Evolutionary conservation across 1,140 invertebrate species (phyloP), one percentile per base, ranked within the genome.

Genomic region (Drosophila nannoptera): DNA sequence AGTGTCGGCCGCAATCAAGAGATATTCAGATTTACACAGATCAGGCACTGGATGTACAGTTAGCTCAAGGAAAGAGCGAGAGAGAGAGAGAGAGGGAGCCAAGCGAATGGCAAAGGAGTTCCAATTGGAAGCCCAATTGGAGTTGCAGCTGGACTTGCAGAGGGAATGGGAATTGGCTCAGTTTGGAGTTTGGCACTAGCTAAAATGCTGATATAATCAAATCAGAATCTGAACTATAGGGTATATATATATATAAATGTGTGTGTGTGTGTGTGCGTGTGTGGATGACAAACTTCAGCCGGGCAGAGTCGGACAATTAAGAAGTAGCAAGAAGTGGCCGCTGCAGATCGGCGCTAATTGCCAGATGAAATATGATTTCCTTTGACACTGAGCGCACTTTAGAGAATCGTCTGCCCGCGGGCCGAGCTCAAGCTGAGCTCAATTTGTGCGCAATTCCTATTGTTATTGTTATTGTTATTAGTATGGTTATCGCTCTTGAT

Each of bases 361-460:
- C 50, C 66, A 62, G 38, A 86, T 84, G 74, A 84, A 86, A 84
- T 86, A 86, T 76, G 76, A 78, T 78, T 84, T 84, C 81, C 81
- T 86, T 73, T 84, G 81, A 76, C 80, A 86, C 81, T 86, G 81
- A 84, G 69, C 64, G 11, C 53, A 67, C 55, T 73, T 70, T 70
- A 62, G 32, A 33, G 40, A 56, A n/a, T 61, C 35, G 49, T 22
- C 9, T 65, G 9, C 33, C 45, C 16, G 35, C 31, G 31, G 7
- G 14, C 14, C 42, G 12, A 8, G 29, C 38, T 53, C 49, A 48
- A 55, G 69, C 65, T 16, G 12, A 43, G 49, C 48, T 38, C 38
- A 43, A 45, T 50, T 56, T 52, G 50, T 69, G 22, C 22, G 22
- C 22, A 22, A 22, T 22, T 43, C 16, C 36, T 63, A 63, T 50